Evolutionary conservation across 2,113 vertebrate genomes (phyloP), one percentile per base, ranked within the genome.

Genomic region (Coturnix japonica): DNA sequence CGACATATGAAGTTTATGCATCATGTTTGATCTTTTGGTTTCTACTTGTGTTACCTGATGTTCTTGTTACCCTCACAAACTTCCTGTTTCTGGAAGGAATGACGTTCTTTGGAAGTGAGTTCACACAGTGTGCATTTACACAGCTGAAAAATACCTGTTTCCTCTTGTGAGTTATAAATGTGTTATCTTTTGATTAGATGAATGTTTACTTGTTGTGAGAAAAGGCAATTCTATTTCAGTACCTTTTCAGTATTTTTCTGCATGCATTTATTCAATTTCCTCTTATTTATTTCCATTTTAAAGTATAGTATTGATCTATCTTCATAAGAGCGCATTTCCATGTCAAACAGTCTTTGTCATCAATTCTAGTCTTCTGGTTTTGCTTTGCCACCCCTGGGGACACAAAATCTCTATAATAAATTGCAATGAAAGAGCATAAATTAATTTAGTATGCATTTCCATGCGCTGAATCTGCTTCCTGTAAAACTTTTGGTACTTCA

Each of bases 391-490:
- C 60, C 91, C 57, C 69, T 57, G 54, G 82, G 79, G 76, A 93
- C 61, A 67, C 21, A 90, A 93, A 86, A 78, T 73, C 80, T 89
- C 54, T 81, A 33, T 56, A 88, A 93, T 91, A 94, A 94, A 96
- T 95, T 0, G 0, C 67, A 89, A 94, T 71, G 85, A 83, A 69
- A 90, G 75, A 81, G 20, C 43, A 90, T 71, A 96, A 88, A 93
- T 95, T 94, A 91, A 95, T 95, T 95, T 90, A 91, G n/a, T n/a
- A 64, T 77, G 72, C 46, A 77, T 88, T 83, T 74, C 57, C 56
- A 63, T 0, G 0, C 72, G 85, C 33, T 47, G n/a, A 77, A 70
- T 82, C 37, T 75, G 31, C 47, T 86, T 95, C 79, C 76, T 83
- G 47, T 78, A 91, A 47, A 77, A 81, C 26, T 85, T 43, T 7